Evolutionary conservation across 2,797 vertebrate genomes (phyloP).

Genomic region (Bradypus variegatus): DNA sequence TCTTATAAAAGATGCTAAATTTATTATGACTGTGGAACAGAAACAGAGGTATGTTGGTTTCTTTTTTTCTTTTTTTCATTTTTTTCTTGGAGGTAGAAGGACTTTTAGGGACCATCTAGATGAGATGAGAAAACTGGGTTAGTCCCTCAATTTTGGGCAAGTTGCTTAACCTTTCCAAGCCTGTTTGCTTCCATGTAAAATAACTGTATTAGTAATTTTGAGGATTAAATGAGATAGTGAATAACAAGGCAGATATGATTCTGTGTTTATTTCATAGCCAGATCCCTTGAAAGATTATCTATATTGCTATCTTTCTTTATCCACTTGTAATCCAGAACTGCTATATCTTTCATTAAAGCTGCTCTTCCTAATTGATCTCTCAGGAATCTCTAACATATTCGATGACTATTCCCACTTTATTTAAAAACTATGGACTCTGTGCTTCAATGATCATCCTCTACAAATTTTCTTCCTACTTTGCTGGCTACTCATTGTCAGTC

Average conservation of each 20-base stretch:
- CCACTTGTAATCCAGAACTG: neutral
- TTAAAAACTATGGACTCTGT: neutral
- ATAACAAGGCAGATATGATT: neutral
- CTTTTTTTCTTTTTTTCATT: conserved; percentile 33
- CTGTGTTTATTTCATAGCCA: conserved; percentile 14
- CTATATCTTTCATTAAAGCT: conserved; percentile 19
- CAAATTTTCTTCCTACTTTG: neutral
- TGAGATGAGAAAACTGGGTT: conserved; percentile 1
- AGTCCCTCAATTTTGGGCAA: neutral
- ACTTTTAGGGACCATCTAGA: neutral
- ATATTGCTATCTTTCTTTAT: neutral
- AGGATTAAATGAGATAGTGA: neutral
- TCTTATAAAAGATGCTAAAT: conserved; percentile 91
- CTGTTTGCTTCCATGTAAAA: conserved; percentile 10
- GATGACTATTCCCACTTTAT: neutral
- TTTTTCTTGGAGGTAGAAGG: neutral
- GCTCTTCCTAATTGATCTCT: conserved; percentile 6
- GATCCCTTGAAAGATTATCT: conserved; percentile 5
- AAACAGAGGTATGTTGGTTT: conserved; percentile 84
- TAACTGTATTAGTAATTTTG: conserved; percentile 24
- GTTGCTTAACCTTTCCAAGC: neutral
- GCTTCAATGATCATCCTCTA: neutral
- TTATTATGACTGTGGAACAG: conserved; percentile 87
- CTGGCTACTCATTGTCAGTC: neutral
- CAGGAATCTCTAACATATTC: conserved; percentile 5